These are phyloP conservation scores for Pollenia amentaria DNA, from an alignment of 2,888 invertebrate genomes.

Conservation along the genomic window DNA sequence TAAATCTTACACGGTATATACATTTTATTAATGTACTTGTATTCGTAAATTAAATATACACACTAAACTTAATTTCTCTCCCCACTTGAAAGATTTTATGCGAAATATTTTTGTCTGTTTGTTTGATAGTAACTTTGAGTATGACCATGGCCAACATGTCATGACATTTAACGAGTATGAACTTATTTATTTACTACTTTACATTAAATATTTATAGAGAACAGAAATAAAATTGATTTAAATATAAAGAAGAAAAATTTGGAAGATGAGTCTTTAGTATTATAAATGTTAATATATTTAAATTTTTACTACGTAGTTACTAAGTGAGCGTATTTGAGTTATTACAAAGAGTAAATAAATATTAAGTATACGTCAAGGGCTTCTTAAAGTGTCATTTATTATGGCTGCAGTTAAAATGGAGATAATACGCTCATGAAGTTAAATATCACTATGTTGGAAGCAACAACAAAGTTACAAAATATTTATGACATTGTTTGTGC, in stretches of 20 bases:
- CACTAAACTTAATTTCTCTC: neutral
- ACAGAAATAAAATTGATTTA: too few species aligned
- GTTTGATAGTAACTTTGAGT: neutral
- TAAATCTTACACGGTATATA: neutral
- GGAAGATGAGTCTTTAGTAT: neutral
- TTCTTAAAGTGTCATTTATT: neutral
- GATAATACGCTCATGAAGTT: neutral
- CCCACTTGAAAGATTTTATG: neutral
- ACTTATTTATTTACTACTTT: conserved; percentile 33
- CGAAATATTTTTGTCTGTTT: conserved; percentile 22
- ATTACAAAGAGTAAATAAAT: conserved; percentile 5
- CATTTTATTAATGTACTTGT: conserved; percentile 38
- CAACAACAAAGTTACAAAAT: too few species aligned
- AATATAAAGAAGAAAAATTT: conserved; percentile 8
- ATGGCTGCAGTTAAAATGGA: neutral
- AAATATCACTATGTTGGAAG: neutral
- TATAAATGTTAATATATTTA: neutral
- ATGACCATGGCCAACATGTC: conserved; percentile 41
- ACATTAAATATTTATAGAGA: neutral
- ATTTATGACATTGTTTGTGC: too few species aligned
- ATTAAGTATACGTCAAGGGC: conserved; percentile 40
- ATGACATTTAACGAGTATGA: conserved; percentile 31
- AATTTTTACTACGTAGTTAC: neutral
- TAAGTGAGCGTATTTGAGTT: conserved; percentile 3
- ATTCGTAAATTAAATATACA: neutral